Conservation (phyloP, 2,113 vertebrate genomes). For the Coregonus clupeaformis region DNA sequence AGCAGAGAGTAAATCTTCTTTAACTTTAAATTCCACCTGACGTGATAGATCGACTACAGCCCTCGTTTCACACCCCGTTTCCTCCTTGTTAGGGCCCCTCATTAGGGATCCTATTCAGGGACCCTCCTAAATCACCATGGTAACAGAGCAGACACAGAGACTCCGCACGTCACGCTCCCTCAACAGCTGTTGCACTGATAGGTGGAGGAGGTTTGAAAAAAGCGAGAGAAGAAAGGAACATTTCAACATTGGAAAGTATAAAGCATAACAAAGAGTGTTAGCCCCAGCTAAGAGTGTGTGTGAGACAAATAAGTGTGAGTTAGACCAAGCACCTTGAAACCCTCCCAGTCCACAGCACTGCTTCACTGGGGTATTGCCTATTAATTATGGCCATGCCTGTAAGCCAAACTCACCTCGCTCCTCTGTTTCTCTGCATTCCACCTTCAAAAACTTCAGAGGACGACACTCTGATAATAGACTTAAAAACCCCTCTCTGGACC, state of each 20-base stretch:
- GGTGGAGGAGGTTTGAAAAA: background rate
- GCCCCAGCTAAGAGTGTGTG: too few relatives aligned
- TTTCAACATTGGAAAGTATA: too few relatives aligned
- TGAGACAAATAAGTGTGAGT: background rate
- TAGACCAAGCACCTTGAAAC: conserved; percentile 57
- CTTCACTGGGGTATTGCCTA: conserved; percentile 48
- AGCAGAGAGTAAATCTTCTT: too few relatives aligned
- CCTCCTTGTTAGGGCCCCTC: conserved; percentile 59
- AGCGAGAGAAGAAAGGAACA: conserved; percentile 21
- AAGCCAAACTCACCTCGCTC: conserved; percentile 1
- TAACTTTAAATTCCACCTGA: too few relatives aligned
- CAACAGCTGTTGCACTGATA: conserved; percentile 59
- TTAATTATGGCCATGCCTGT: background rate
- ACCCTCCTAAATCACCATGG: conserved; percentile 62
- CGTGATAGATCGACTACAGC: conserved; percentile 40
- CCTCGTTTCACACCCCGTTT: conserved; percentile 67
- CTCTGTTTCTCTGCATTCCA: conserved; percentile 17
- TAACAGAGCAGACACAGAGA: conserved; percentile 55
- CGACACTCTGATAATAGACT: conserved; percentile 42
- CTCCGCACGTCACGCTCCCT: conserved; percentile 40
- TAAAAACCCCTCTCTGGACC: conserved; percentile 25
- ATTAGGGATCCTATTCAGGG: conserved; percentile 26
- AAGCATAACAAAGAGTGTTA: too few relatives aligned
- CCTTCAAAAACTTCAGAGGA: background rate
- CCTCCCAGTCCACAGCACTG: conserved; percentile 5